Conservation (phyloP, 2,888 invertebrate species). For the Pseudococcus viburni region DNA sequence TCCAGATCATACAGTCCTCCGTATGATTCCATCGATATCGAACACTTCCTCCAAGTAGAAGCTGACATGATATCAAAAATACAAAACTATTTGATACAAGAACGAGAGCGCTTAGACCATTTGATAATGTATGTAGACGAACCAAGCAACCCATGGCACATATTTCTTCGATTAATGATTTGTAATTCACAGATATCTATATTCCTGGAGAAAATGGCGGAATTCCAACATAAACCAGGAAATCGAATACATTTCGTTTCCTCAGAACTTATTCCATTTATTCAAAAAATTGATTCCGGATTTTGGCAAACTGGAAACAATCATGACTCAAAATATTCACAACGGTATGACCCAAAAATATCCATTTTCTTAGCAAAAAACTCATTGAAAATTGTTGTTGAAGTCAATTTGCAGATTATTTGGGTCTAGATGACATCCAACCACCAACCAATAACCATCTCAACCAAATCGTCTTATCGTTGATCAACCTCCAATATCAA, state of each 20-base stretch:
- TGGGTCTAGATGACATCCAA: not conserved
- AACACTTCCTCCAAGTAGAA: not conserved
- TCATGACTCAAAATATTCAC: too few species aligned
- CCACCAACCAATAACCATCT: not conserved
- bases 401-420: not conserved
- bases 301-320: not conserved
- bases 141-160: too few species aligned
- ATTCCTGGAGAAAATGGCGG: not conserved
- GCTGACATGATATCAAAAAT: not conserved
- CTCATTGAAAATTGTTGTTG: too few species aligned
- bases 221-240: not conserved
- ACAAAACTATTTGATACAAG: not conserved
- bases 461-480: not conserved
- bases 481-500: not conserved
- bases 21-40: not conserved
- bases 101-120: not conserved
- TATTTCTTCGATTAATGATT: too few species aligned
- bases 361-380: not conserved
- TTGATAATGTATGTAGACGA: not conserved
- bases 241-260: not conserved
- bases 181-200: not conserved
- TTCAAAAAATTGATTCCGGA: not conserved
- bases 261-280: conserved; percentile 8
- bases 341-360: too few species aligned
- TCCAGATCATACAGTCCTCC: not conserved